These are phyloP conservation scores for Pristionchus maxplancki DNA, from an alignment of 2,888 invertebrate species.

Conservation along the genomic window DNA sequence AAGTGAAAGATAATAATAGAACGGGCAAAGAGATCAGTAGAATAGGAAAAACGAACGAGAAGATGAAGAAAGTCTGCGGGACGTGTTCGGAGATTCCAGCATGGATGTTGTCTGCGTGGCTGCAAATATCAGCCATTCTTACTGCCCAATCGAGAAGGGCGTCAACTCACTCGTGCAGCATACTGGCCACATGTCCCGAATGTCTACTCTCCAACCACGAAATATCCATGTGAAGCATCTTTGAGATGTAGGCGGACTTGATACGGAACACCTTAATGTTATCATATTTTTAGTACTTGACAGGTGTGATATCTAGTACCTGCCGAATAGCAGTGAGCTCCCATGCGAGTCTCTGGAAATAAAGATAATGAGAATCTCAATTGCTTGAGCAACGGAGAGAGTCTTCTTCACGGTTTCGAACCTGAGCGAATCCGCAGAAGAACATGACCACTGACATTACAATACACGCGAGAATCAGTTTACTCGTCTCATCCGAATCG, in stretches of 20 bases:
- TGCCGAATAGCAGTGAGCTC: slow-evolving; percentile 74
- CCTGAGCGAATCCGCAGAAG: slow-evolving; percentile 50
- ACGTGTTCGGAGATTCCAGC: slow-evolving; percentile 76
- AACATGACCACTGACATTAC: slow-evolving; percentile 44
- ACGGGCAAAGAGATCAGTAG: too few species aligned
- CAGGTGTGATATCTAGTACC: slow-evolving; percentile 54
- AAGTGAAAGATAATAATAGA: not conserved
- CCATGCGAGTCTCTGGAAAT: slow-evolving; percentile 71
- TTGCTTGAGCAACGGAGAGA: too few species aligned
- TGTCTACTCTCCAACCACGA: slow-evolving; percentile 75
- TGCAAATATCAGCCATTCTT: slow-evolving; percentile 55
- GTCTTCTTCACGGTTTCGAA: slow-evolving; percentile 48
- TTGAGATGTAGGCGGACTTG: slow-evolving; percentile 73
- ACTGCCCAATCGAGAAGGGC: not conserved
- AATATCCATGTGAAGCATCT: slow-evolving; percentile 76
- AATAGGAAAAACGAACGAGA: slow-evolving; percentile 6
- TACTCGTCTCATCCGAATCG: slow-evolving; percentile 13
- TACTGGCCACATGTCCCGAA: slow-evolving; percentile 74
- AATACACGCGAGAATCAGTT: slow-evolving; percentile 22
- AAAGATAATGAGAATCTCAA: not conserved
- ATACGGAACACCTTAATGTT: slow-evolving; percentile 66
- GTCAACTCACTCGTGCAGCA: slow-evolving; percentile 72
- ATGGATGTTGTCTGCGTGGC: slow-evolving; percentile 75
- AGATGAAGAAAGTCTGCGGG: slow-evolving; percentile 65
- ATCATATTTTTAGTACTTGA: not conserved